A percentile compares a stretch with the other conserved stretches of the same genome.
phyloP scores from a whole-genome alignment of 2,888 invertebrate genomes.

The Perizoma affinitatum region DNA sequence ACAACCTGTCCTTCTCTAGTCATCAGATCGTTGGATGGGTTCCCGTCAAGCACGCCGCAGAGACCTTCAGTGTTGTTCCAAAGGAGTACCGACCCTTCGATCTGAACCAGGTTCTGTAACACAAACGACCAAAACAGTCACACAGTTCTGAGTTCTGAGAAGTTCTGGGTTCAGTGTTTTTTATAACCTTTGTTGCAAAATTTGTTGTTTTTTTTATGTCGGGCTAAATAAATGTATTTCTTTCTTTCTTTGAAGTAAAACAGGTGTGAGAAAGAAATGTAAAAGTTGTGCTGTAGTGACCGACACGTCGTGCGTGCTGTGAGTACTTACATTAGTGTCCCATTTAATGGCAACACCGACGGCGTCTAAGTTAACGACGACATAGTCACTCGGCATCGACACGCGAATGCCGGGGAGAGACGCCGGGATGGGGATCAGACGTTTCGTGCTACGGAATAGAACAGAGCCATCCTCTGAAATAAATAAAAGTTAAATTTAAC shows the following conservation, averaged over 20 bases:
- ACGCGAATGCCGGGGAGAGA: conserved; percentile 89
- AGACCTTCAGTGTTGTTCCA: conserved; percentile 93
- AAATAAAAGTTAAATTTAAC: conserved; percentile 2
- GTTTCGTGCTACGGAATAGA: conserved; percentile 78
- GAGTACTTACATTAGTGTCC: conserved; percentile 87
- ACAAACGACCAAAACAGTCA: not conserved
- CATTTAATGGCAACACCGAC: conserved; percentile 89
- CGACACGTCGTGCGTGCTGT: no score
- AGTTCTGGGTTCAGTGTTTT: no score
- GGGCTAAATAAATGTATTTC: no score
- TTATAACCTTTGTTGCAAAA: no score
- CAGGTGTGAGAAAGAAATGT: no score
- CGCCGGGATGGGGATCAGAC: conserved; percentile 87
- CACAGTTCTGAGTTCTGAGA: no score
- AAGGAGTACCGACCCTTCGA: conserved; percentile 87
- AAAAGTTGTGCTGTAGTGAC: no score
- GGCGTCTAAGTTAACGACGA: conserved; percentile 87
- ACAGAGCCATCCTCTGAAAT: conserved; percentile 81
- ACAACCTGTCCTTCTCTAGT: conserved; percentile 84
- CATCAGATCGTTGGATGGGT: conserved; percentile 87
- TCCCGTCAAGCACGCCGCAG: conserved; percentile 91
- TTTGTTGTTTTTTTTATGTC: no score
- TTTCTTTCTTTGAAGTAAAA: no score
- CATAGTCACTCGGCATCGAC: conserved; percentile 87
- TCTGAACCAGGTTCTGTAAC: conserved; percentile 85